Evolutionary conservation across 2,797 vertebrate genomes (phyloP).

Genomic region (Pangasius mekongensis): DNA sequence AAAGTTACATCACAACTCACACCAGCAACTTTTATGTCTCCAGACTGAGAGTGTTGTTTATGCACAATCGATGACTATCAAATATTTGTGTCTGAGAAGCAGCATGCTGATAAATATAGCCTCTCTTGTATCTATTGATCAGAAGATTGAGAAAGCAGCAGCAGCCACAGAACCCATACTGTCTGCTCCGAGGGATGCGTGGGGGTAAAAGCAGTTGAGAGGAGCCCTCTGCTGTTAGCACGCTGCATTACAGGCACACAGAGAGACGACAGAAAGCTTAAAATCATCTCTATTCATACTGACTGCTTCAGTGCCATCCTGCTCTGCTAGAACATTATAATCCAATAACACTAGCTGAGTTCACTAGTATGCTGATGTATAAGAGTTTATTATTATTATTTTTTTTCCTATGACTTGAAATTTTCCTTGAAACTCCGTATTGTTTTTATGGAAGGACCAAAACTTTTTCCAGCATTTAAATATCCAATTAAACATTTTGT

Average conservation of each 20-base stretch:
- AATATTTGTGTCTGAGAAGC: background rate
- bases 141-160: background rate
- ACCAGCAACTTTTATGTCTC: background rate
- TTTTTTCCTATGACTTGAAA: background rate
- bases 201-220: slow-evolving; percentile 19
- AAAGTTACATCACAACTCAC: background rate
- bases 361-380: background rate
- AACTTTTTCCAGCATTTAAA: background rate
- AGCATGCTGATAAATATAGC: slow-evolving; percentile 11
- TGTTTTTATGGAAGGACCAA: background rate
- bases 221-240: slow-evolving; percentile 82
- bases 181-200: background rate
- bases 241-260: background rate
- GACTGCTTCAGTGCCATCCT: background rate
- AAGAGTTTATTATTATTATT: background rate
- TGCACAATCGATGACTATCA: background rate
- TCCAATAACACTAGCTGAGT: background rate
- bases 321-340: background rate
- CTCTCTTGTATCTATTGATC: background rate
- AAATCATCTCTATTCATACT: background rate
- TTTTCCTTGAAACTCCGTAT: background rate
- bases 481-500: background rate
- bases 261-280: background rate
- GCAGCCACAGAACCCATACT: background rate
- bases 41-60: background rate